phyloP scores from a whole-genome alignment of 2,888 invertebrate genomes.

The Campoplex capitator region DNA sequence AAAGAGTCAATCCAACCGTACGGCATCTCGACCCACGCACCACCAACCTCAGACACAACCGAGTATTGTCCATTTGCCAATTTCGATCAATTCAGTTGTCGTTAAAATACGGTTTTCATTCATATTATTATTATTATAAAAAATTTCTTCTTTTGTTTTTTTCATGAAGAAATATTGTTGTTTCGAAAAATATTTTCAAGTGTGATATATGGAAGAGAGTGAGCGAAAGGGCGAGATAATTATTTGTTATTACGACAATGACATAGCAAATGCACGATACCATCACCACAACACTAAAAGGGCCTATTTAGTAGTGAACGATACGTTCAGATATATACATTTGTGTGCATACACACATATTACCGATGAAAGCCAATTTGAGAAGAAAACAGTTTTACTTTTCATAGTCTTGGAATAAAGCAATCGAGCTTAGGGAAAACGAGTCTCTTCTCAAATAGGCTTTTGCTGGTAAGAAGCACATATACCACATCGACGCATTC shows the following conservation, averaged over 20 bases:
- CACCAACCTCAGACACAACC: slow-evolving; percentile 78
- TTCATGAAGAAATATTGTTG: no score
- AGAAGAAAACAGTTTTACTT: neutral
- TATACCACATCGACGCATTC: neutral
- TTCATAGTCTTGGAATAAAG: neutral
- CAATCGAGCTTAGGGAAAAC: neutral
- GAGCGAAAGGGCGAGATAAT: slow-evolving; percentile 72
- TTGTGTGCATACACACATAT: slow-evolving; percentile 16
- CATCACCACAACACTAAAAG: slow-evolving; percentile 84
- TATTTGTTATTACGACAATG: slow-evolving; percentile 80
- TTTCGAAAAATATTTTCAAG: slow-evolving; percentile 6
- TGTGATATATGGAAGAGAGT: slow-evolving; percentile 66
- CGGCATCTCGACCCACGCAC: slow-evolving; percentile 78
- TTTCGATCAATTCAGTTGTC: slow-evolving; percentile 73
- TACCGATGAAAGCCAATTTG: neutral
- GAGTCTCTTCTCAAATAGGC: neutral
- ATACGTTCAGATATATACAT: slow-evolving; percentile 35
- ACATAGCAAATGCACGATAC: slow-evolving; percentile 85
- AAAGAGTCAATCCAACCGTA: slow-evolving; percentile 69
- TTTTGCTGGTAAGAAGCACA: neutral
- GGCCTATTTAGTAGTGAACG: slow-evolving; percentile 75
- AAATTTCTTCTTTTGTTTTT: neutral
- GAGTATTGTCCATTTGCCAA: slow-evolving; percentile 82
- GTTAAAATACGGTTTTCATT: slow-evolving; percentile 28
- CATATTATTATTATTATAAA: neutral